These are phyloP conservation scores for Malthinus seriepunctatus DNA, from an alignment of 2,888 invertebrate species.

Conservation along the genomic window DNA sequence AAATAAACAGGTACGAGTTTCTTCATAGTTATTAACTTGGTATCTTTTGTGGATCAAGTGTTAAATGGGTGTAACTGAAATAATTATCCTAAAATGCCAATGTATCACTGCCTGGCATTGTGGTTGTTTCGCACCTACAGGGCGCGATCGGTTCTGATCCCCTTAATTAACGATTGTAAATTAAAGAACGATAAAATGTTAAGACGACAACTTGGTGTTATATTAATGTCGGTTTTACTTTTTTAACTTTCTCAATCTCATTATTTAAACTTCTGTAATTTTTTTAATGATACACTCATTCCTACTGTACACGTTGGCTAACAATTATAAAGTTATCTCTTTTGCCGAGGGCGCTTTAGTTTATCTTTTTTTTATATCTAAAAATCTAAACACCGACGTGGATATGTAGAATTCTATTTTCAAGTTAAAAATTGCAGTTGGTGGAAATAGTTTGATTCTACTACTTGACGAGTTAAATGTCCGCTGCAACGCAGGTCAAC, in stretches of 20 bases:
- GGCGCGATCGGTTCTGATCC: slow-evolving; percentile 50
- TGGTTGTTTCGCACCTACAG: slow-evolving; percentile 50
- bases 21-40: slow-evolving; percentile 42
- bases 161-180: slow-evolving; percentile 54
- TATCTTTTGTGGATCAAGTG: slow-evolving; percentile 49
- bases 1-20: slow-evolving; percentile 25
- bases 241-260: slow-evolving; percentile 7
- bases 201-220: slow-evolving; percentile 42
- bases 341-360: slow-evolving; percentile 27
- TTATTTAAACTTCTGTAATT: slow-evolving; percentile 21
- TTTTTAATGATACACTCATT: slow-evolving; percentile 27
- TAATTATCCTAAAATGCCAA: slow-evolving; percentile 55
- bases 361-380: slow-evolving; percentile 10
- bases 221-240: slow-evolving; percentile 32
- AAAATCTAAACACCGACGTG: neutral
- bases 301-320: slow-evolving; percentile 35
- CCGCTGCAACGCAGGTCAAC: no score
- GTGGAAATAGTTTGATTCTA: no score
- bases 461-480: no score
- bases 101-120: slow-evolving; percentile 46
- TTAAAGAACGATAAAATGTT: slow-evolving; percentile 49
- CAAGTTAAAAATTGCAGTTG: neutral
- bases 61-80: slow-evolving; percentile 54
- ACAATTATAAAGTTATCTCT: slow-evolving; percentile 35
- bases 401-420: neutral